A percentile compares a stretch with the other conserved stretches of the same genome.
Conservation (phyloP, 2,113 vertebrate genomes). For the Brachyhypopomus occidentalis region DNA sequence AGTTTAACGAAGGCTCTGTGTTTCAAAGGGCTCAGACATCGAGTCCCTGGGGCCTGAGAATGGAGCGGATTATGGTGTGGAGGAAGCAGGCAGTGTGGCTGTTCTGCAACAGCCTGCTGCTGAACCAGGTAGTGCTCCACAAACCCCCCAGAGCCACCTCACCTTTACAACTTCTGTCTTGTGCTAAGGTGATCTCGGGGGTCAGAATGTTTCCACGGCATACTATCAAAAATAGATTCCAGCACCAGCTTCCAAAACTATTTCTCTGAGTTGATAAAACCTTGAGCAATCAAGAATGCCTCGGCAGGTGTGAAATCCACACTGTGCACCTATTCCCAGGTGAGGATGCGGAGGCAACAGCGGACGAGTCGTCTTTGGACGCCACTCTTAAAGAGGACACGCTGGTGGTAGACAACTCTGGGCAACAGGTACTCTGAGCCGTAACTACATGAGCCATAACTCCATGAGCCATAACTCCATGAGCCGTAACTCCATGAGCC, state of each 20-base stretch:
- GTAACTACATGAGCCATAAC: no score
- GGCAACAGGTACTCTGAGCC: slow-evolving; percentile 72
- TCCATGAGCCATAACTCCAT: not conserved
- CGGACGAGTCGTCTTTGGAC: slow-evolving; percentile 59
- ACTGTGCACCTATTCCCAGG: slow-evolving; percentile 59
- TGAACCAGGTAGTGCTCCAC: slow-evolving; percentile 59
- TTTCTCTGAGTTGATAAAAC: not conserved
- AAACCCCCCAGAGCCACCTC: not conserved
- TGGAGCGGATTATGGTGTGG: slow-evolving; percentile 62
- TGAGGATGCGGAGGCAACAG: slow-evolving; percentile 60
- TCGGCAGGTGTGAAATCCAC: not conserved
- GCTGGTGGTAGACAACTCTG: slow-evolving; percentile 61
- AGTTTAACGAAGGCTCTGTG: not conserved
- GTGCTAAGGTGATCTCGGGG: no score
- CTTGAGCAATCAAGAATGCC: not conserved
- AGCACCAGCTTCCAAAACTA: not conserved
- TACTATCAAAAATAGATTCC: not conserved
- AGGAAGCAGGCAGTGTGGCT: slow-evolving; percentile 61
- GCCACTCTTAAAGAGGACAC: slow-evolving; percentile 61
- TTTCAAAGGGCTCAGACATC: slow-evolving; percentile 86
- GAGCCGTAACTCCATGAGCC: no score
- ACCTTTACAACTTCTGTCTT: no score
- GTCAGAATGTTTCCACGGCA: not conserved
- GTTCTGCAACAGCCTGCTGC: slow-evolving; percentile 59
- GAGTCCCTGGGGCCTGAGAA: slow-evolving; percentile 81